Conservation (phyloP, 2,888 invertebrate species). For the Agonopterix arenella region DNA sequence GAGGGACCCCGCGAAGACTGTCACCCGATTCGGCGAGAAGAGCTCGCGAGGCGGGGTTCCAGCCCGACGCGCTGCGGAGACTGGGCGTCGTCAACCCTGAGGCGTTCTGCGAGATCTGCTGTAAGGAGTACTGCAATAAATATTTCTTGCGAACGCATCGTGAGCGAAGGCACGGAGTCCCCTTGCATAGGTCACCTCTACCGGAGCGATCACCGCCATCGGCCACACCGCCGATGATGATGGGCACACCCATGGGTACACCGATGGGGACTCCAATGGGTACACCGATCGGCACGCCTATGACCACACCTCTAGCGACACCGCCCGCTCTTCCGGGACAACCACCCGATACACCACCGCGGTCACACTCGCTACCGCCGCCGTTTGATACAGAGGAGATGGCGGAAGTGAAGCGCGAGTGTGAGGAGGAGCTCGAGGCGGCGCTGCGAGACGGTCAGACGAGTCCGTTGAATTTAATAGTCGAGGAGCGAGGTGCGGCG, state of each 20-base stretch:
- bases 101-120: constrained; percentile 95
- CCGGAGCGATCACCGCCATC: constrained; percentile 69
- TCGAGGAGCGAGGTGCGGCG: constrained; percentile 78
- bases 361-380: constrained; percentile 49
- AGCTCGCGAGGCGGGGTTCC: constrained; percentile 83
- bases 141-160: constrained; percentile 95
- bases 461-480: constrained; percentile 87
- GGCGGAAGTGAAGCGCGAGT: constrained; percentile 73
- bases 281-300: constrained; percentile 85
- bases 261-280: constrained; percentile 79
- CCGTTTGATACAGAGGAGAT: constrained; percentile 48
- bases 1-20: constrained; percentile 74
- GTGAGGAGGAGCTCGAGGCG: constrained; percentile 59
- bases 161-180: constrained; percentile 93
- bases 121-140: constrained; percentile 95
- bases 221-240: constrained; percentile 48
- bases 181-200: constrained; percentile 47
- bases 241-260: constrained; percentile 28
- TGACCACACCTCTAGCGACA: constrained; percentile 81
- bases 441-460: constrained; percentile 79
- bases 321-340: constrained; percentile 81
- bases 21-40: constrained; percentile 79
- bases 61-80: constrained; percentile 83
- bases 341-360: constrained; percentile 82
- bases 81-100: constrained; percentile 90